Evolutionary conservation across 2,888 invertebrate genomes (phyloP).

Genomic region (Cistogaster globosa): DNA sequence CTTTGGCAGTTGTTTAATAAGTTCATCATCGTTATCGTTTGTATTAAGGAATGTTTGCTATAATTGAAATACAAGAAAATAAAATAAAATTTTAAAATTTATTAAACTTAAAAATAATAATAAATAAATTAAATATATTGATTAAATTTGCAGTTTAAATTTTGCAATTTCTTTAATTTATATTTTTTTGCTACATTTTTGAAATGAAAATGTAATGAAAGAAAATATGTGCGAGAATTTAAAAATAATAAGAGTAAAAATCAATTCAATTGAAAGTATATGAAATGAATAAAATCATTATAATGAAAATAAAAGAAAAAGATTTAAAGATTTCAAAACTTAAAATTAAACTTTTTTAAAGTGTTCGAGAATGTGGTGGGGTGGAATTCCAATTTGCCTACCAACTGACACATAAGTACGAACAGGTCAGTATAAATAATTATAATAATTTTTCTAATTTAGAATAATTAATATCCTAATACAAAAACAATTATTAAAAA

Average conservation of each 20-base stretch:
- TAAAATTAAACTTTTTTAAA: too few species aligned
- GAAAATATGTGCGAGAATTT: slow-evolving; percentile 40
- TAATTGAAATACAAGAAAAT: slow-evolving; percentile 60
- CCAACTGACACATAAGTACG: too few species aligned
- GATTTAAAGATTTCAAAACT: not conserved
- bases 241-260: slow-evolving; percentile 32
- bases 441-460: too few species aligned
- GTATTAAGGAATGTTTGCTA: slow-evolving; percentile 83
- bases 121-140: slow-evolving; percentile 33
- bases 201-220: slow-evolving; percentile 41
- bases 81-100: slow-evolving; percentile 23
- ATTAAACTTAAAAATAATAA: slow-evolving; percentile 21
- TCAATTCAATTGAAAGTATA: slow-evolving; percentile 14
- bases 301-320: slow-evolving; percentile 26
- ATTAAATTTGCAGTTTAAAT: slow-evolving; percentile 24
- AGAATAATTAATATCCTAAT: too few species aligned
- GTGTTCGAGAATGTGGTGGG: too few species aligned
- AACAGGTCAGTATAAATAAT: too few species aligned
- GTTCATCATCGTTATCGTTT: slow-evolving; percentile 83
- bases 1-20: slow-evolving; percentile 92
- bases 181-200: not conserved
- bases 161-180: slow-evolving; percentile 1
- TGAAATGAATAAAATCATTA: slow-evolving; percentile 19
- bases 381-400: too few species aligned
- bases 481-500: too few species aligned